Evolutionary conservation across 1,140 invertebrate species (phyloP).

Genomic region (Druon quercuslanigerum): DNA sequence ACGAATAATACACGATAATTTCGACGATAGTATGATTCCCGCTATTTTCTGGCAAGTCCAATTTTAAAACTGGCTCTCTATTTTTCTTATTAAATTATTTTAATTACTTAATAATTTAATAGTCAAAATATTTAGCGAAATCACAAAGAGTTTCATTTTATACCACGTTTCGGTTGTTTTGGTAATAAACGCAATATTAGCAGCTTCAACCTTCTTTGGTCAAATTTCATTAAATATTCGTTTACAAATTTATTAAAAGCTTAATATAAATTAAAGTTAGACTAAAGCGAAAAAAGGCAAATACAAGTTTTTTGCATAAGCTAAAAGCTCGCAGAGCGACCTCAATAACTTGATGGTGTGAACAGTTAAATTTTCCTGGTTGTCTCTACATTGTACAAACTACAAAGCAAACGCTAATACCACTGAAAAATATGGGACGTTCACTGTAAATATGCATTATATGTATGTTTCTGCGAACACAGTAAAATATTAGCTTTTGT

Average conservation of each 20-base stretch:
- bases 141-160: too few relatives aligned
- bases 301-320: background rate
- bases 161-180: too few relatives aligned
- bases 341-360: background rate
- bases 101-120: too few relatives aligned
- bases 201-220: background rate
- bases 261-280: background rate
- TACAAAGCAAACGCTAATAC: slow-evolving; percentile 2
- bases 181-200: too few relatives aligned
- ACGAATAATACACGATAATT: too few relatives aligned
- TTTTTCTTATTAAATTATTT: too few relatives aligned
- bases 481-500: background rate
- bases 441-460: background rate
- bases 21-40: too few relatives aligned
- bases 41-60: too few relatives aligned
- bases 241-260: background rate
- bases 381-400: background rate
- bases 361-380: background rate
- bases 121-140: too few relatives aligned
- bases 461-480: background rate
- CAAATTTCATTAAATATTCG: background rate
- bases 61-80: too few relatives aligned
- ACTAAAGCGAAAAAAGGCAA: background rate
- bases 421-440: background rate
- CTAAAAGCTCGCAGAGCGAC: background rate